phyloP scores from a whole-genome alignment of 2,888 invertebrate species.

The Phanerotoma sp. region DNA sequence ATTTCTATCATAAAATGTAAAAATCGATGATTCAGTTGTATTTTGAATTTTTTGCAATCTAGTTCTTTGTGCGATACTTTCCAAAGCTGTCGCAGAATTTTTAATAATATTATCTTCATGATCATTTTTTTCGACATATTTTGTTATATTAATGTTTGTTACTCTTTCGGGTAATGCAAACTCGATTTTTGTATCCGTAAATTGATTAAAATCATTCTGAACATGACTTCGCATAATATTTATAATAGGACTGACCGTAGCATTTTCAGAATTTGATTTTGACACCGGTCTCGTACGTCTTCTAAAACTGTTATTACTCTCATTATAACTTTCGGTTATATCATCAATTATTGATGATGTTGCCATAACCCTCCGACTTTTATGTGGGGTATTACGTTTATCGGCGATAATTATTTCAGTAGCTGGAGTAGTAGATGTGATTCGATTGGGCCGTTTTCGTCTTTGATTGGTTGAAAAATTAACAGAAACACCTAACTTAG shows the following conservation, averaged over 20 bases:
- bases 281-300: background rate
- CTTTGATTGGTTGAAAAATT: background rate
- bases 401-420: conserved; percentile 15
- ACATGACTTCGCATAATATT: conserved; percentile 35
- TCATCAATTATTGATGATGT: background rate
- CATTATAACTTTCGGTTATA: too few species aligned
- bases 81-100: too few species aligned
- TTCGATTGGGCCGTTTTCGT: conserved; percentile 10
- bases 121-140: conserved; percentile 7
- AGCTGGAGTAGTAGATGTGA: conserved; percentile 15
- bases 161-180: conserved; percentile 30
- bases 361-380: too few species aligned
- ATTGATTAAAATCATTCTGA: conserved; percentile 1
- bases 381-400: too few species aligned
- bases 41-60: too few species aligned
- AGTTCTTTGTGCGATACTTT: too few species aligned
- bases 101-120: too few species aligned
- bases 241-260: conserved; percentile 39
- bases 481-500: conserved; percentile 12
- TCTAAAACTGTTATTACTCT: background rate
- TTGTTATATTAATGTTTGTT: conserved; percentile 41
- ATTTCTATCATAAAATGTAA: too few species aligned
- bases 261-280: conserved; percentile 8
- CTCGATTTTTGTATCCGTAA: conserved; percentile 21
- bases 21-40: too few species aligned